phyloP scores from a whole-genome alignment of 2,113 vertebrate genomes.

The Pollachius pollachius region DNA sequence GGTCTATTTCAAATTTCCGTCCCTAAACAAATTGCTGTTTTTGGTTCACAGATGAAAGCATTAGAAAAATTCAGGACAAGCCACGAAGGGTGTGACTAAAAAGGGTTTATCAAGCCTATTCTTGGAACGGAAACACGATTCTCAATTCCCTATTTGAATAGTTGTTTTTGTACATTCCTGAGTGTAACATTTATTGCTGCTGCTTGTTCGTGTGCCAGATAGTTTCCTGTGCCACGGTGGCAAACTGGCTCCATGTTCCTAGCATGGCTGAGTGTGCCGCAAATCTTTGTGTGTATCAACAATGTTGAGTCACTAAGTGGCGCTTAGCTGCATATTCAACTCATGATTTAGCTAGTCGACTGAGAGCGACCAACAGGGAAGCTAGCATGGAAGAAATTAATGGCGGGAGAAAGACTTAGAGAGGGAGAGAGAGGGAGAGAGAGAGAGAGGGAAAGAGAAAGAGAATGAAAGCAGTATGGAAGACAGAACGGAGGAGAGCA shows the following conservation, averaged over 20 bases:
- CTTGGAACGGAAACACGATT: too few species aligned
- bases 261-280: not conserved
- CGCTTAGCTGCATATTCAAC: conserved; percentile 4
- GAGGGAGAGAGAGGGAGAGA: too few species aligned
- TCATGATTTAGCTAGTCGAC: conserved; percentile 1
- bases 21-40: too few species aligned
- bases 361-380: conserved; percentile 9
- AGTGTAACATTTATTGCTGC: too few species aligned
- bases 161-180: not conserved
- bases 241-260: not conserved
- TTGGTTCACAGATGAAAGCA: too few species aligned
- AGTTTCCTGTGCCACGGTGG: too few species aligned
- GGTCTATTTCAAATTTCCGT: too few species aligned
- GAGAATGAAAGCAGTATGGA: not conserved
- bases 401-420: not conserved
- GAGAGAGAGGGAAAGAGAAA: not conserved
- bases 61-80: not conserved
- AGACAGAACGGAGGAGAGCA: conserved; percentile 7
- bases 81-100: not conserved
- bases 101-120: conserved; percentile 1
- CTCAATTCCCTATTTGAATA: not conserved
- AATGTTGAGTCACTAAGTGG: conserved; percentile 5
- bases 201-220: too few species aligned
- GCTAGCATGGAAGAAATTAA: not conserved
- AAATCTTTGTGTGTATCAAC: not conserved